Evolutionary conservation across 2,113 vertebrate species (phyloP).

Genomic region (Casuarius casuarius): DNA sequence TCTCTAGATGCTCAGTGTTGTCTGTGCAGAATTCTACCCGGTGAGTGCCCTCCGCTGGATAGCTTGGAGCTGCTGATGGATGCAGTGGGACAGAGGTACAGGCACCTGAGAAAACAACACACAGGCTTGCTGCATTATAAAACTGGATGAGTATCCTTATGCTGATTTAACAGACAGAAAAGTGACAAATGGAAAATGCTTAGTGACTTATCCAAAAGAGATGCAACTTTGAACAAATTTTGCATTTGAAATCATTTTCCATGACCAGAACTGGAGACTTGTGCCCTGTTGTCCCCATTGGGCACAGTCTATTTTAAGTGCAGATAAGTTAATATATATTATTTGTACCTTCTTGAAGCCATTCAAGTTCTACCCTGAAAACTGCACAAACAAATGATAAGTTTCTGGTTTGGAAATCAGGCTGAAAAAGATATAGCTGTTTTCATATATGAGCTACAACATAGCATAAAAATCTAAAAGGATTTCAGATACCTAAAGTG

Average conservation of each 20-base stretch:
- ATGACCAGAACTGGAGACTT: not conserved
- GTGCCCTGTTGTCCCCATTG: not conserved
- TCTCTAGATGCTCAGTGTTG: conserved; percentile 69
- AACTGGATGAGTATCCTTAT: not conserved
- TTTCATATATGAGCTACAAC: not conserved
- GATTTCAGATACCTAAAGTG: not conserved
- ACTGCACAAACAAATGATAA: not conserved
- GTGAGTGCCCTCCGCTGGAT: conserved; percentile 72
- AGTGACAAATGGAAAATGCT: not conserved
- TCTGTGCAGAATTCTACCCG: conserved; percentile 83
- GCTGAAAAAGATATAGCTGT: not conserved
- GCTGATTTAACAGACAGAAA: not conserved
- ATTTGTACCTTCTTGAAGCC: not conserved
- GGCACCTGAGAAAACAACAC: conserved; percentile 51
- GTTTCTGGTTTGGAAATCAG: not conserved
- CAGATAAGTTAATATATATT: not conserved
- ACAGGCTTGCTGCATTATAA: not conserved
- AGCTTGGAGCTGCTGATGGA: conserved; percentile 61
- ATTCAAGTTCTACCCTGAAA: not conserved
- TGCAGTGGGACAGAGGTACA: conserved; percentile 71
- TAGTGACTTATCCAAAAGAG: not conserved
- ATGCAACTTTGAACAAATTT: not conserved
- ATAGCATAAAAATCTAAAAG: not conserved
- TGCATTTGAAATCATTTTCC: not conserved
- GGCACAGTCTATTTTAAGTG: not conserved